Evolutionary conservation across 2,797 vertebrate species (phyloP), one percentile per base, ranked within the genome.

Genomic region (Sebastes goodei): DNA sequence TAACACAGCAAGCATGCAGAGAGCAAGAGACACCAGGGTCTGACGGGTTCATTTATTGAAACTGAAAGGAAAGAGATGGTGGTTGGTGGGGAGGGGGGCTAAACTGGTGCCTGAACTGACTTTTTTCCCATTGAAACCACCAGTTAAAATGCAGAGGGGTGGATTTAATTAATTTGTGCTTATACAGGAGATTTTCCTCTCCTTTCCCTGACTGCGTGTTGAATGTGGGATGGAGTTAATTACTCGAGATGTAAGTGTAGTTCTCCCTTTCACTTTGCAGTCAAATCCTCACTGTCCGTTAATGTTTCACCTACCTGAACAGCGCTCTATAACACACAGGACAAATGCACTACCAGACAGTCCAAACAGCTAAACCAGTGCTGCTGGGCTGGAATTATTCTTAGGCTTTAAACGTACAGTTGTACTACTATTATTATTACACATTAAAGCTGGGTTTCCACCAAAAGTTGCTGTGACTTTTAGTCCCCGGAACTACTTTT

Each of bases 1-100:
- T 93, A 95, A 94, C 93, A 96, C 94, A 92, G 91, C 90, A 92
- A 93, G 94, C 96, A 96, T 96, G 96, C 96, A 95, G 79, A 83
- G 86, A 88, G 87, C 63, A 32, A 83, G 89, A 92, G 88, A 90
- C 72, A 88, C 88, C 85, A 90, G 86, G 86, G 88, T 88, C 88
- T 71, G 74, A 89, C 6, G 29, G 76, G 59, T 2, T 66, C 17
- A 49, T 52, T 68, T 7, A 65, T 4, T 55, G 15, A 4, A 78
- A 74, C 57, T 49, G 30, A 74, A 55, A 20, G 30, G 10, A 21
- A 52, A 38, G 21, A 25, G 27, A 35, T 42, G 38, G 38, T 15
- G 38, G 38, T 15, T 6, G 38, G 38, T 14, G 14, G 38, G 38
- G 38, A 6, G 6, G 2, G 23, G 10, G 32, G 11, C 15, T 66